These are phyloP conservation scores for Ceratitis capitata DNA, from an alignment of 1,140 invertebrate species.

Conservation along the genomic window DNA sequence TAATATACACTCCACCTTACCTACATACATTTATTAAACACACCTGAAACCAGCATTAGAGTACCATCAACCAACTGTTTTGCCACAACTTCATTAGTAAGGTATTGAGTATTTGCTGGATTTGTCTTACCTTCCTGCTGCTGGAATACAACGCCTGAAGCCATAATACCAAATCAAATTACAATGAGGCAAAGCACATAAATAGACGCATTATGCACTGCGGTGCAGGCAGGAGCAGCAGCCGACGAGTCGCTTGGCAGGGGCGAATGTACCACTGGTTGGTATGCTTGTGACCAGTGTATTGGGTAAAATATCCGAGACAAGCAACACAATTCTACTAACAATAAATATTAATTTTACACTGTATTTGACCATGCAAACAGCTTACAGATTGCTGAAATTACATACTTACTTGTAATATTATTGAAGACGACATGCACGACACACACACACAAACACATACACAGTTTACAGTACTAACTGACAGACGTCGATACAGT, in stretches of 20 bases:
- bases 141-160: background rate
- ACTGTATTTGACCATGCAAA: background rate
- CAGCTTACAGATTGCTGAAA: background rate
- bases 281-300: background rate
- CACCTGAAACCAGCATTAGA: background rate
- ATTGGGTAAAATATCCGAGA: background rate
- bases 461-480: too few species aligned
- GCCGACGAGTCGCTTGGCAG: too few species aligned
- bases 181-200: background rate
- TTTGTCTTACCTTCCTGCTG: background rate
- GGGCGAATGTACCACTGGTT: too few species aligned
- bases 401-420: slow-evolving; percentile 12
- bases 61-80: background rate
- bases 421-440: background rate
- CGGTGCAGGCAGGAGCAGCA: background rate
- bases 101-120: background rate
- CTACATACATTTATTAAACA: too few species aligned
- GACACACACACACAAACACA: background rate
- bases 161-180: slow-evolving; percentile 7
- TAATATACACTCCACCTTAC: too few species aligned
- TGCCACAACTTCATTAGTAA: background rate
- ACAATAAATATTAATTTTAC: slow-evolving; percentile 18
- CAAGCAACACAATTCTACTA: background rate
- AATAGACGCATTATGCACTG: background rate
- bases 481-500: background rate